Evolutionary conservation across 1,140 invertebrate species (phyloP).

Genomic region (Leptestheria dahalacensis): DNA sequence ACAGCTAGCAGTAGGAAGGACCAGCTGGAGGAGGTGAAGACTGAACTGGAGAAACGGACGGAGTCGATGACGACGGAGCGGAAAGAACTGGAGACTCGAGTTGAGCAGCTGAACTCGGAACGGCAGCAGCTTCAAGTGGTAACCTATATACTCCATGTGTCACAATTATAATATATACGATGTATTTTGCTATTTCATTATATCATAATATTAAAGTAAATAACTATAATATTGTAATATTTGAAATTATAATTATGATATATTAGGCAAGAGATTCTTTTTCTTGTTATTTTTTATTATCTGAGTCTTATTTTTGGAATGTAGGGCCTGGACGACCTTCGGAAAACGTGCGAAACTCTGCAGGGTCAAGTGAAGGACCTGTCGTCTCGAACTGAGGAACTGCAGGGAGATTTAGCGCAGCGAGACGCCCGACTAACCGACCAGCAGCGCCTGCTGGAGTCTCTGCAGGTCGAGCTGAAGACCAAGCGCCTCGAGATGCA

Average conservation of each 20-base stretch:
- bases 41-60: background rate
- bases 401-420: background rate
- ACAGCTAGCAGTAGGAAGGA: slow-evolving; percentile 1
- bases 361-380: background rate
- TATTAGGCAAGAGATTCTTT: background rate
- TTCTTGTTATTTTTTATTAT: background rate
- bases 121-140: no score
- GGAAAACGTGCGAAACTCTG: background rate
- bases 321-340: no score
- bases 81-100: no score
- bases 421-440: background rate
- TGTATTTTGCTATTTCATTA: no score
- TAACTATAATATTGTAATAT: no score
- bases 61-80: slow-evolving; percentile 1
- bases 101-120: no score
- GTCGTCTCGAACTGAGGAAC: background rate
- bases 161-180: no score
- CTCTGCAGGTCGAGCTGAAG: background rate
- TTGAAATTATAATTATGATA: no score
- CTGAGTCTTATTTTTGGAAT: no score
- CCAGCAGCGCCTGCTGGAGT: background rate
- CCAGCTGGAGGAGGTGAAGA: background rate
- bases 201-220: no score
- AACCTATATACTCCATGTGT: no score
- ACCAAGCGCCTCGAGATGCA: background rate